Conservation (phyloP, 2,113 vertebrate genomes). For the Origma solitaria region DNA sequence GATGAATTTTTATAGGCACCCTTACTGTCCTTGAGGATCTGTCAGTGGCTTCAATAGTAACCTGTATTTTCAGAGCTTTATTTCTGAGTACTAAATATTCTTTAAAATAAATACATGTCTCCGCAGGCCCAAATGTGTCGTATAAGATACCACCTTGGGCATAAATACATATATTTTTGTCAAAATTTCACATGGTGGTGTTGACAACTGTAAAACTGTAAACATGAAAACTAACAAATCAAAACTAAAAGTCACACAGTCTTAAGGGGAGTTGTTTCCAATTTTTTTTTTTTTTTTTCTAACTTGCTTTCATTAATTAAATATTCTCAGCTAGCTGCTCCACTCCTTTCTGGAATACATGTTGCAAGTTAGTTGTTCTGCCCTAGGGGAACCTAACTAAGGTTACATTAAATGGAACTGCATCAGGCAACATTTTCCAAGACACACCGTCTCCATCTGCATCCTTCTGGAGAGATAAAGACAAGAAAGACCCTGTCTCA, state of each 20-base stretch:
- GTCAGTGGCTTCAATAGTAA: slow-evolving; percentile 11
- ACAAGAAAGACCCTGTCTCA: not conserved
- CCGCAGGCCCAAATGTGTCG: not conserved
- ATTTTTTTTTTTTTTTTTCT: not conserved
- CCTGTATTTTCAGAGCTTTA: slow-evolving; percentile 25
- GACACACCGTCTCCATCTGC: not conserved
- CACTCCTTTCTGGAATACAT: not conserved
- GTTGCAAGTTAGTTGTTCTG: not conserved
- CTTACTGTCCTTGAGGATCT: slow-evolving; percentile 22
- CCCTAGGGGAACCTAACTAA: not conserved
- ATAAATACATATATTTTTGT: not conserved
- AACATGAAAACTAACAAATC: not conserved
- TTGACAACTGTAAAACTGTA: not conserved
- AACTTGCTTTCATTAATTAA: not conserved
- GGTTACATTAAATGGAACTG: not conserved
- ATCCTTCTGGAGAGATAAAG: not conserved
- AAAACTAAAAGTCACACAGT: not conserved
- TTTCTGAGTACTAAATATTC: slow-evolving; percentile 31
- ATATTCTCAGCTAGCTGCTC: not conserved
- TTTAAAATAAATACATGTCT: slow-evolving; percentile 30
- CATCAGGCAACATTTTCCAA: not conserved
- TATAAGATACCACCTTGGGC: not conserved
- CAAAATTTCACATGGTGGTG: not conserved
- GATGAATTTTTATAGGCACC: slow-evolving; percentile 13
- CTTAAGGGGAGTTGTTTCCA: not conserved